A percentile compares a stretch with the other conserved stretches of the same genome.
Conservation (phyloP, 2,888 invertebrate species). For the Orchesellides sinensis region DNA sequence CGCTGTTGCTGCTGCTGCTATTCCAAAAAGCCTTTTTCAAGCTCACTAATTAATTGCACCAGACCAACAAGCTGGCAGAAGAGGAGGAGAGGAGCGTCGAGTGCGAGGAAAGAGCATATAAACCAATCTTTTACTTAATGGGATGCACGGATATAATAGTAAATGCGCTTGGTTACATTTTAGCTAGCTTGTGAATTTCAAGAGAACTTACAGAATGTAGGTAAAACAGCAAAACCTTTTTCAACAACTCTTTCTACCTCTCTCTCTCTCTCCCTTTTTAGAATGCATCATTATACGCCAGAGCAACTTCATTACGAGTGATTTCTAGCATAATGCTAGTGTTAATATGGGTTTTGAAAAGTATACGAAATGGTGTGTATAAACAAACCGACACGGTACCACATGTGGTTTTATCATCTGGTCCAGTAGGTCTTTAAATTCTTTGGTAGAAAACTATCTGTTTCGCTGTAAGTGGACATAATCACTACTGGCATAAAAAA, state of each 20-base stretch:
- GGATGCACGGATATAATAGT: slow-evolving; percentile 58
- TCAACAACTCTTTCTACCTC: slow-evolving; percentile 15
- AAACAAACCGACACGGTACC: slow-evolving; percentile 64
- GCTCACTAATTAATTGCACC: slow-evolving; percentile 65
- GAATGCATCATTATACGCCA: slow-evolving; percentile 59
- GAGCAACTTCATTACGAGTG: slow-evolving; percentile 62
- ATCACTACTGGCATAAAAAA: slow-evolving; percentile 8
- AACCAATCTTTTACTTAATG: slow-evolving; percentile 63
- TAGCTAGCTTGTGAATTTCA: background rate
- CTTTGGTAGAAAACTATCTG: slow-evolving; percentile 18
- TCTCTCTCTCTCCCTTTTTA: slow-evolving; percentile 35
- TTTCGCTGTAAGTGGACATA: slow-evolving; percentile 35
- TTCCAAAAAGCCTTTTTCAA: slow-evolving; percentile 59
- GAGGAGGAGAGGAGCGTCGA: slow-evolving; percentile 35
- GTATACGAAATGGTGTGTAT: slow-evolving; percentile 64
- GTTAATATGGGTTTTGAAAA: slow-evolving; percentile 63
- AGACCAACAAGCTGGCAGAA: slow-evolving; percentile 59
- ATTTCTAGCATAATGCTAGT: slow-evolving; percentile 59
- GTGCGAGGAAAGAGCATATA: slow-evolving; percentile 31
- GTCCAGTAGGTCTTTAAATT: slow-evolving; percentile 9
- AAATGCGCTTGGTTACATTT: slow-evolving; percentile 9
- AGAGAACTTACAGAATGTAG: slow-evolving; percentile 12
- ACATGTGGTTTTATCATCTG: slow-evolving; percentile 65
- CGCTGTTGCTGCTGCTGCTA: slow-evolving; percentile 27
- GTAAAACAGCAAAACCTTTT: slow-evolving; percentile 24